Base-by-base conservation (phyloP, 2,113 vertebrate genomes). In the Muntiacus reevesi region DNA sequence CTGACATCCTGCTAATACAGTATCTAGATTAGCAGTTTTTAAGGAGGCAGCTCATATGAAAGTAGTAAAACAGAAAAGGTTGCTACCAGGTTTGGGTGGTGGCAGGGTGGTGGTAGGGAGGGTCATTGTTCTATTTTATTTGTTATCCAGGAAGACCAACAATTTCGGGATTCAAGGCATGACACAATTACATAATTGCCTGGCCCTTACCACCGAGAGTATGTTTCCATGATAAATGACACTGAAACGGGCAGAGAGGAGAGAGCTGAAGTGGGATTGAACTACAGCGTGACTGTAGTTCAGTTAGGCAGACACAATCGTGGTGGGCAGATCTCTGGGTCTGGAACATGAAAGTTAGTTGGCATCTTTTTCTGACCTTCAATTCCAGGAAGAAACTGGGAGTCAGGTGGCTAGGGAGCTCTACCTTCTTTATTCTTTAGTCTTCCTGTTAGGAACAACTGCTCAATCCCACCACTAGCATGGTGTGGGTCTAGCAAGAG, bases 1-100 rank as follows among this genome's bases (percentile, higher is more conserved):
- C 99, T 99, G 99, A 99, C 99, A 99, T 99, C 98, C 99, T 97
- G 98, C 99, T 99, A 99, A 99, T 99, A 99, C 98, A 98, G 98
- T 99, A 99, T 99, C 99, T 99, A 99, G 99, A 99, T 99, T 99
- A 99, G 99, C 99, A 99, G 99, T 99, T 99, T 99, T 99, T 99
- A 99, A 99, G 99, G 99, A 99, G 98, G 98, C 97, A 98, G 98
- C 98, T 97, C 98, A 98, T 98, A 98, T 91, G 98, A 98, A 99
- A 99, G 98, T 98, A 98, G 99, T 99, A 99, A 99, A 99, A 99
- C 47, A 97, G 98, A 99, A 98, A 98, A 98, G 98, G 98, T 98
- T 98, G 98, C 98, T 98, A 96, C 98, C 95, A 89, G 98, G 74
- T 21, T 14, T 30, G 94, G 95, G 91, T 33, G 82, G 89, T 28